Evolutionary conservation across 2,113 vertebrate genomes (phyloP), one percentile per base, ranked within the genome.

Genomic region (Suncus etruscus): DNA sequence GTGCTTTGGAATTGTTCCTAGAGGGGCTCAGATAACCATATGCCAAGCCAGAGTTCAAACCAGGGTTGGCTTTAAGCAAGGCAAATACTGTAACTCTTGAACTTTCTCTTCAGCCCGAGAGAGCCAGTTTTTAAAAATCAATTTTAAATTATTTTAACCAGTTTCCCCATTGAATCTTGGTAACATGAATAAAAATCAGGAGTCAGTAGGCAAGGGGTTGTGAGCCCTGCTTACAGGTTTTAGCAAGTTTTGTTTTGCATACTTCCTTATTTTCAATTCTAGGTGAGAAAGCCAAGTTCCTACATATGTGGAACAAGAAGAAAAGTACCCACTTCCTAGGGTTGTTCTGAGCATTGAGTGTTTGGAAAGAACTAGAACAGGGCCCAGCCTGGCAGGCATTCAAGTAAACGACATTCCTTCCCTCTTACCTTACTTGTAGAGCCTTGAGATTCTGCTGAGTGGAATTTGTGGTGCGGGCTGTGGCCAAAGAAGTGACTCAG

Each of bases 181-280:
- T 22, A 68, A n/a, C 80, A 4, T 5, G 22, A 82, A 63, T 24
- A 5, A 6, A 18, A 74, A 93, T 25, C 0, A 58, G 78, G 58
- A 54, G 22, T 24, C 15, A n/a, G 20, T 8, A n/a, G 47, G 10
- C 8, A 14, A 69, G 1, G 31, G 69, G 22, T 20, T 61, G 32
- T 89, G 75, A 31, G 25, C 16, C 84, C 70, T 72, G n/a, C 20
- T 14, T 32, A 20, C 66, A 68, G 66, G 29, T 39, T 31, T 51
- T 66, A 39, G 63, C 32, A 66, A 75, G 78, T 32, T 29, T 81
- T 25, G n/a, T 6, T 92, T 77, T 50, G n/a, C 68, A 75, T 32
- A 65, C 73, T 75, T 86, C 86, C 73, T 50, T 80, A 73, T 63
- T 88, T 89, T 92, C 77, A 61, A 32, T 72, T 86, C 80, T n/a